Conservation (phyloP, 2,113 vertebrate species). For the Melierax canorus region DNA sequence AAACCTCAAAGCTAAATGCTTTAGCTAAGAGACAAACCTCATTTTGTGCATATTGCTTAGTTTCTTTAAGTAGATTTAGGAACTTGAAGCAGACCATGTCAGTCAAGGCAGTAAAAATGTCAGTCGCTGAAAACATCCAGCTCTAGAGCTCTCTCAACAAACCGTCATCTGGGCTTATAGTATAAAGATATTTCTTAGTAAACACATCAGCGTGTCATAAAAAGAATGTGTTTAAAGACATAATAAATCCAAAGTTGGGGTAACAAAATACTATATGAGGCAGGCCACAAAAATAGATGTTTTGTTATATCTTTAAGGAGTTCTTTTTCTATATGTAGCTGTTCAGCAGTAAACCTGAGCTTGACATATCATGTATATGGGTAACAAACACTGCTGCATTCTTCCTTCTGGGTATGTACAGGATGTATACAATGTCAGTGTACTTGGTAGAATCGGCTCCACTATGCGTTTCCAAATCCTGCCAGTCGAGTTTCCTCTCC, state of each 20-base stretch:
- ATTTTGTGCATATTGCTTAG: neutral
- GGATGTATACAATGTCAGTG: neutral
- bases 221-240: neutral
- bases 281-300: neutral
- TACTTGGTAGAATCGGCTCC: neutral
- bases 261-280: neutral
- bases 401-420: rapidly evolving
- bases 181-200: neutral
- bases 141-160: neutral
- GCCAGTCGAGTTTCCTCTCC: neutral
- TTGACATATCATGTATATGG: rapidly evolving
- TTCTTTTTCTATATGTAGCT: neutral
- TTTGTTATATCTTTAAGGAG: neutral
- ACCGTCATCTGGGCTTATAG: neutral
- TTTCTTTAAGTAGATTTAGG: neutral
- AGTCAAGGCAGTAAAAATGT: neutral
- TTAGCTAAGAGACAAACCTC: neutral
- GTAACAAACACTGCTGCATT: rapidly evolving
- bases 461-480: neutral
- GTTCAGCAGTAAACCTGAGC: neutral
- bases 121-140: neutral
- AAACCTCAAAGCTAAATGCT: neutral
- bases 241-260: neutral
- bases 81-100: neutral
- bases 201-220: neutral